Evolutionary conservation across 2,797 vertebrate species (phyloP), one percentile per base, ranked within the genome.

Genomic region (Intellagama lesueurii): DNA sequence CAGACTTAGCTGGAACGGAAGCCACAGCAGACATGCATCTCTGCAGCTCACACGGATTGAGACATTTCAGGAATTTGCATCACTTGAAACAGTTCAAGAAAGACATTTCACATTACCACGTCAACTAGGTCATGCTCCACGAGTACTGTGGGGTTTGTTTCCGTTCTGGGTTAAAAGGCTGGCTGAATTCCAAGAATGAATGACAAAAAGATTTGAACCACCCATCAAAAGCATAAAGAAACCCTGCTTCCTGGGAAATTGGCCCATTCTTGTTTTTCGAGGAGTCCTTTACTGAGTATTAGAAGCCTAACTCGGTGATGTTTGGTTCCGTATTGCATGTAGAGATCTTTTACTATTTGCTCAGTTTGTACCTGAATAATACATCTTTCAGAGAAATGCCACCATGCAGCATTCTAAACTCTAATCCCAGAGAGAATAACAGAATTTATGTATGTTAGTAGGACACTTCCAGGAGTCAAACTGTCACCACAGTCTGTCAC

Each of bases 61-160:
- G 70, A 87, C 79, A 82, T 49, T 76, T 77, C 44, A 49, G 44
- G 73, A 83, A 76, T 87, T 60, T 83, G 24, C 28, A 11, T 17
- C 12, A 80, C 47, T 24, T 14, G 44, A 28, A 80, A 80, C 30
- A 70, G 7, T 56, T 26, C 19, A 12, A 47, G 72, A 87, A 81
- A 81, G 40, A 47, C 44, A 24, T 40, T 44, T 3, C 7, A 52
- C 52, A 49, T 72, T 32, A 87, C 47, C 40, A 70, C 35, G 14
- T 78, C 22, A 68, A 40, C 79, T 19, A 28, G 66, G 70, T 17
- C 35, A 32, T 8, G 5, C 14, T 35, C 16, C 28, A 76, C 11
- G 14, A 28, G 40, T 7, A 32, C 70, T 12, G 12, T 47, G 17
- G 28, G 7, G 17, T 60, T 78, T n/a, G n/a, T 11, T 85, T 80